Evolutionary conservation across 2,797 vertebrate species (phyloP).

Genomic region (Pantherophis alleghaniensis): DNA sequence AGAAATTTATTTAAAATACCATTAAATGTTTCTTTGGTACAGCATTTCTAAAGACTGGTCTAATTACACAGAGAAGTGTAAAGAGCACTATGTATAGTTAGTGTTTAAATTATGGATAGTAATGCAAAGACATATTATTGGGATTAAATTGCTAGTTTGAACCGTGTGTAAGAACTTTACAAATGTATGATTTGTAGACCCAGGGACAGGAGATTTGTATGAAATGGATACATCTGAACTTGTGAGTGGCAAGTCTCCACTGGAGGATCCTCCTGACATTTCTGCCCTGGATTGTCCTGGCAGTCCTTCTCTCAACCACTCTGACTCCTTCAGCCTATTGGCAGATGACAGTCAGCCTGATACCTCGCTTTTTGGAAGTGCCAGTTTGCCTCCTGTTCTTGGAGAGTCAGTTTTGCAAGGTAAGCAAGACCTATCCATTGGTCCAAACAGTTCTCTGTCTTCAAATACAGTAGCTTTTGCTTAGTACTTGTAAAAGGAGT

Average conservation of each 20-base stretch:
- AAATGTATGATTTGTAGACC: slow-evolving; percentile 53
- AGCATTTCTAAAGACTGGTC: not conserved
- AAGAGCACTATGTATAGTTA: not conserved
- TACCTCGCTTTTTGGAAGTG: slow-evolving; percentile 57
- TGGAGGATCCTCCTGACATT: slow-evolving; percentile 68
- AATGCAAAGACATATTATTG: not conserved
- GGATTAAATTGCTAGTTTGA: not conserved
- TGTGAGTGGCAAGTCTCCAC: slow-evolving; percentile 65
- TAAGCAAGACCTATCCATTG: slow-evolving; percentile 26
- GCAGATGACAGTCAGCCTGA: slow-evolving; percentile 63
- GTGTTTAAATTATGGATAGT: not conserved
- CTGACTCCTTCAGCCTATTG: slow-evolving; percentile 68
- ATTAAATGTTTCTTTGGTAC: not conserved
- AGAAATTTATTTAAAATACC: not conserved
- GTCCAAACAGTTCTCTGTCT: not conserved
- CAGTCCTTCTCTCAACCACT: slow-evolving; percentile 60
- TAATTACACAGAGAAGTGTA: not conserved
- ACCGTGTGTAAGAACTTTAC: not conserved
- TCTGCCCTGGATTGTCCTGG: slow-evolving; percentile 62
- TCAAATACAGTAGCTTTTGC: not conserved
- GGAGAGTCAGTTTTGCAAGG: slow-evolving; percentile 68
- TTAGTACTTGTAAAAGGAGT: not conserved
- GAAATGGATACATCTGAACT: slow-evolving; percentile 77
- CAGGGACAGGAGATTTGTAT: slow-evolving; percentile 70
- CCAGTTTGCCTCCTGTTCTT: slow-evolving; percentile 61